These are phyloP conservation scores for Morone saxatilis DNA, from an alignment of 2,113 vertebrate species.

Conservation along the genomic window DNA sequence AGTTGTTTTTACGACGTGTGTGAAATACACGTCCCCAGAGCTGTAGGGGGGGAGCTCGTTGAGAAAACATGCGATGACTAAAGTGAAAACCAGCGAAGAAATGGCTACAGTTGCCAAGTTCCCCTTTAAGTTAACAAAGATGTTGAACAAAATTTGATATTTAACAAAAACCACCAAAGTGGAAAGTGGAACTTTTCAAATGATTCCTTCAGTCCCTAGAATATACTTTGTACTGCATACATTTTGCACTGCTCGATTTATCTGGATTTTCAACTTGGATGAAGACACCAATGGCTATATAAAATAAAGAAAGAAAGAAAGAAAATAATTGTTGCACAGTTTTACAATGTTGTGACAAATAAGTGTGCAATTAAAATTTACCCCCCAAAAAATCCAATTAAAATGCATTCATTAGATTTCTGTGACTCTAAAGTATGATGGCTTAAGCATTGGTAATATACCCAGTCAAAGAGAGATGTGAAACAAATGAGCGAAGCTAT, in stretches of 20 bases:
- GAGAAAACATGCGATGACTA: no score
- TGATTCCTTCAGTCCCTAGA: no score
- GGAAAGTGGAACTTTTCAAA: not conserved
- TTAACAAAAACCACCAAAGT: not conserved
- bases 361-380: not conserved
- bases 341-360: not conserved
- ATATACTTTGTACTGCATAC: no score
- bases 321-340: not conserved
- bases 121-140: not conserved
- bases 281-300: not conserved
- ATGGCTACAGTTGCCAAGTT: no score
- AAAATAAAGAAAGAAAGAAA: no score
- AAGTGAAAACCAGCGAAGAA: no score
- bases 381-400: not conserved
- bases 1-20: no score
- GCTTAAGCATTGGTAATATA: not conserved
- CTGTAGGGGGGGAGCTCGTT: no score
- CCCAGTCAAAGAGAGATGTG: not conserved
- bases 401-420: not conserved
- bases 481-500: not conserved
- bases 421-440: not conserved
- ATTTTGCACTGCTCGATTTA: not conserved
- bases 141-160: not conserved
- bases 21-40: no score
- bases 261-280: not conserved